Percentiles rank a stretch among this genome's conserved stretches.
These are phyloP conservation scores for Phrynocephalus guinanensis DNA, from an alignment of 2,797 vertebrate species.

Conservation along the genomic window DNA sequence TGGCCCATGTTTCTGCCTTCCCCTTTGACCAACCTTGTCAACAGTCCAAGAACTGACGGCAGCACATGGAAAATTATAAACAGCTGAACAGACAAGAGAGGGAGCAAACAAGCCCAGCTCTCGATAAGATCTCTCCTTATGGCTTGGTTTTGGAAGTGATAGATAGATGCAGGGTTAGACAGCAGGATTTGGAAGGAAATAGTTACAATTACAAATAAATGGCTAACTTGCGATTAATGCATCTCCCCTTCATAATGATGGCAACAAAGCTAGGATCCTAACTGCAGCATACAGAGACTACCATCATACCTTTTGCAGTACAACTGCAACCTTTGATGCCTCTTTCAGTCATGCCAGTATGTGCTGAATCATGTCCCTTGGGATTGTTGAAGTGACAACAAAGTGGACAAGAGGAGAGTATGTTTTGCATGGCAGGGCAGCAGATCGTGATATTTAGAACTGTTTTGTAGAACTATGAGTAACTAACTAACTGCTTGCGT, in stretches of 20 bases:
- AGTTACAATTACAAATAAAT: background rate
- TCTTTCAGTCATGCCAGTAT: background rate
- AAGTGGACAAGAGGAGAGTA: background rate
- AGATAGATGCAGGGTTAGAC: background rate
- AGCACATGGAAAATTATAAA: conserved; percentile 10
- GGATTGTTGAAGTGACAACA: background rate
- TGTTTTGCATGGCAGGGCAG: background rate
- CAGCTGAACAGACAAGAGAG: background rate
- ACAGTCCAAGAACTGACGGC: background rate
- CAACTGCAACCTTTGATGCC: background rate
- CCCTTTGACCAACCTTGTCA: conserved; percentile 7
- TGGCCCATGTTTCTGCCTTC: background rate
- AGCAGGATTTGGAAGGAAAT: background rate
- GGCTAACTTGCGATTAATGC: background rate
- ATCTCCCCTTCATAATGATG: background rate
- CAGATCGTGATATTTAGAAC: no score
- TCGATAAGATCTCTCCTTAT: background rate
- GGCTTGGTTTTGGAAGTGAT: background rate
- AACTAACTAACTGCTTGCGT: no score
- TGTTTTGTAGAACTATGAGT: no score
- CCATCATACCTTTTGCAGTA: background rate
- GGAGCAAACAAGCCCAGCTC: background rate
- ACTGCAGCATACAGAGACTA: background rate
- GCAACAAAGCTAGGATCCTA: background rate
- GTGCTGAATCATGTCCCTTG: background rate